phyloP scores from a whole-genome alignment of 30 jellyfish, hydroid and myxozoan species.

The Catostylus mosaicus region DNA sequence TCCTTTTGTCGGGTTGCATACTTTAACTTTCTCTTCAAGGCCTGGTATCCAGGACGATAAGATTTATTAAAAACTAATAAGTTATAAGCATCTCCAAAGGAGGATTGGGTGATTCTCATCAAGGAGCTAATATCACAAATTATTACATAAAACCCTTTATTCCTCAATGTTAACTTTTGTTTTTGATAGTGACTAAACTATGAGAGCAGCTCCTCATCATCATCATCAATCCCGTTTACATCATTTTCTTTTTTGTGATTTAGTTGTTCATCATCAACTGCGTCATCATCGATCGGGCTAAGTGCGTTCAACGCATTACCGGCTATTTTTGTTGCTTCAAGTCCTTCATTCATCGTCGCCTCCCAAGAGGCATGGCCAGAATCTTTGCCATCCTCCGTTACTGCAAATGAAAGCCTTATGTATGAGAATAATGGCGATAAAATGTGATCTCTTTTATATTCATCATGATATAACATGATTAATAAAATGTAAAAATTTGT shows the following conservation, averaged over 20 bases:
- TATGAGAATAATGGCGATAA: not conserved
- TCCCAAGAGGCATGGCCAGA: constrained; percentile 43
- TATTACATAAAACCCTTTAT: too few species aligned
- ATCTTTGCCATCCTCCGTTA: constrained; percentile 13
- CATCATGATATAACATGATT: too few species aligned
- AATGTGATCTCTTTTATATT: not conserved
- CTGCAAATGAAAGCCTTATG: constrained; percentile 1
- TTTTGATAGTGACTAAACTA: too few species aligned
- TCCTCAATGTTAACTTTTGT: too few species aligned
- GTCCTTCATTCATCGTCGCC: constrained; percentile 66
- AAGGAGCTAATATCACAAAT: too few species aligned
- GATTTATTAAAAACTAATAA: too few species aligned
- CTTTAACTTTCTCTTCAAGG: too few species aligned
- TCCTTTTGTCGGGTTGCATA: too few species aligned
- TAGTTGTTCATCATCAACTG: not conserved
- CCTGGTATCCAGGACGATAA: too few species aligned
- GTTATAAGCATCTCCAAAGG: too few species aligned
- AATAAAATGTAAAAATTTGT: too few species aligned
- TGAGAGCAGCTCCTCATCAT: not conserved
- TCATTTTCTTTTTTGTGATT: not conserved
- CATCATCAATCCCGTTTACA: not conserved
- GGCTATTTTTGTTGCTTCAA: constrained; percentile 87
- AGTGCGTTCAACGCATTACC: constrained; percentile 86
- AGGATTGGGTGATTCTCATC: too few species aligned
- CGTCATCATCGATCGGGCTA: constrained; percentile 70